Evolutionary conservation across 1,140 invertebrate species (phyloP).

Genomic region (Zaprionus taronus): DNA sequence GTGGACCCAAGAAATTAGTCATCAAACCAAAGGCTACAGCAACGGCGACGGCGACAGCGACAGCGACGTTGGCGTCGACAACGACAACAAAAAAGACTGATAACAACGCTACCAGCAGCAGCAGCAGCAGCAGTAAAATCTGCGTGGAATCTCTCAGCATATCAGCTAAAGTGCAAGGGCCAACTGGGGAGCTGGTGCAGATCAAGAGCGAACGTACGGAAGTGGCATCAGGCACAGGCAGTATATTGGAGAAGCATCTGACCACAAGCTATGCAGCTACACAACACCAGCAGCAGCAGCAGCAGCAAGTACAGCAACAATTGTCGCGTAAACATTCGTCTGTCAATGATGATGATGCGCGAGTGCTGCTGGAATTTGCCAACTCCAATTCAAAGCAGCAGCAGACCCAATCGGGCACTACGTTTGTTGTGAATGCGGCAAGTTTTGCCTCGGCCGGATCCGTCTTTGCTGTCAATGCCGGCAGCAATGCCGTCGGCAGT

Average conservation of each 20-base stretch:
- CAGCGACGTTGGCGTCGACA: conserved; percentile 42
- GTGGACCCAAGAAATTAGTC: conserved; percentile 80
- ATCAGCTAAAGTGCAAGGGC: conserved; percentile 47
- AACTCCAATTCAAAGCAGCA: conserved; percentile 79
- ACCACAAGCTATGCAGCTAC: conserved; percentile 43
- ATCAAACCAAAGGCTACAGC: conserved; percentile 79
- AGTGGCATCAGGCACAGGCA: conserved; percentile 27
- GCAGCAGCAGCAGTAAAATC: conserved; percentile 41
- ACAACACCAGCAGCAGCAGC: conserved; percentile 16
- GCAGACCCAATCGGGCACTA: conserved; percentile 43
- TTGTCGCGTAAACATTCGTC: conserved; percentile 55
- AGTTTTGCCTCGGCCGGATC: conserved; percentile 75
- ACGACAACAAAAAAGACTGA: conserved; percentile 71
- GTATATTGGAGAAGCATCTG: conserved; percentile 76
- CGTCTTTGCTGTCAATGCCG: conserved; percentile 69
- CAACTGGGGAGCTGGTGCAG: conserved; percentile 53
- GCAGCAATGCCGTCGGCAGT: conserved; percentile 34
- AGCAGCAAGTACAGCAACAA: neutral
- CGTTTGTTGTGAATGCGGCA: conserved; percentile 68
- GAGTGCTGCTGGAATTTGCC: conserved; percentile 76
- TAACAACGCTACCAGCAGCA: conserved; percentile 43
- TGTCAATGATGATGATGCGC: conserved; percentile 71
- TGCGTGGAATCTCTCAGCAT: conserved; percentile 47
- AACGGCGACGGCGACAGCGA: conserved; percentile 22
- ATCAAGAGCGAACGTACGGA: conserved; percentile 65